Evolutionary conservation across 2,113 vertebrate species (phyloP), one percentile per base, ranked within the genome.

Genomic region (Nothobranchius furzeri): DNA sequence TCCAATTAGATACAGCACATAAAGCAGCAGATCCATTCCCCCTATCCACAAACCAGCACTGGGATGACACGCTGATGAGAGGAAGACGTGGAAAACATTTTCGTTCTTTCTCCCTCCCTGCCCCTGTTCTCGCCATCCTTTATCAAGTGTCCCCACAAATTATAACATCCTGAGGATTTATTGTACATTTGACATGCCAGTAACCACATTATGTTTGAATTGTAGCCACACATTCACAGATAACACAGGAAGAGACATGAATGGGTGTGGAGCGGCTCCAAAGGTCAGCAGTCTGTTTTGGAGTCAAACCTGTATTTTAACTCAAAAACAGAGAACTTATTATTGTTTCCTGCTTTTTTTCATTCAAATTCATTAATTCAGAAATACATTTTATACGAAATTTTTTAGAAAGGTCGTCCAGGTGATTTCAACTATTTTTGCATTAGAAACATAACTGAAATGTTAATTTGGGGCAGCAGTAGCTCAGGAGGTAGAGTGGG

Each of bases 1-100:
- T 92, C 89, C 90, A 93, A 94, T 94, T 94, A 93, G 89, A 93
- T 79, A 88, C 90, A 92, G 88, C 76, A 92, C 89, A 91, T 93
- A 92, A 93, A 92, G 85, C 91, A 84, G 86, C 81, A 83, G 88
- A 93, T 91, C 90, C 85, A 87, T 90, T 84, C 87, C 88, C 87
- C 69, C 70, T 85, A 88, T 81, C 86, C 80, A 77, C 84, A 88
- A 89, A 84, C 83, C 66, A 76, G 61, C 37, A 52, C 86, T 77
- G 71, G 43, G 82, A 89, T 58, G 55, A 43, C 55, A 58, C 55
- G 42, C 55, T 14, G 37, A 58, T 58, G 42, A 58, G 86, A 92
- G 90, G 81, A 89, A 92, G 88, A 93, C 60, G 85, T 91, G 85
- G 85, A 91, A 86, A 79, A 80, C 86, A 82, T 87, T 88, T 88